Base-by-base conservation (phyloP, 2,113 vertebrate species). In the Leptodactylus fuscus region DNA sequence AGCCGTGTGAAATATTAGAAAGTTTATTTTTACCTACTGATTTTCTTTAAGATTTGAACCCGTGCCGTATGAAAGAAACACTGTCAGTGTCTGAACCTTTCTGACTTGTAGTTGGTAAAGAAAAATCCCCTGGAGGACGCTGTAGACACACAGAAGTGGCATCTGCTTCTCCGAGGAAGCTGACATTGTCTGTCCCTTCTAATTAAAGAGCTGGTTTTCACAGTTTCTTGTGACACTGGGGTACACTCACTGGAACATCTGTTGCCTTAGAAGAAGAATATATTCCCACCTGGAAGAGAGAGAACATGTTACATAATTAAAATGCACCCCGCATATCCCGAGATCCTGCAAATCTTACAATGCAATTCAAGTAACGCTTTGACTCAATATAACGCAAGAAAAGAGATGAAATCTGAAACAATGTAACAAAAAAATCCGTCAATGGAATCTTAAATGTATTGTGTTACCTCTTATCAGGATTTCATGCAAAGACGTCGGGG, bases 161-260 rank as follows among this genome's bases (percentile, higher is more conserved):
- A 80, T 60, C 77, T 80, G 77, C 36, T 80, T 60, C 77, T 80
- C 77, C 22, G 38, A 80, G n/a, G 53, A 62, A n/a, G 53, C 53
- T 55, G 53, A 62, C 77, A 60, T 60, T 80, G 77, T 80, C 77
- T 80, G 77, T 80, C 77, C 77, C 77, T 80, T 60, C 77, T 80
- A 80, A 80, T 80, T 80, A 80, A 80, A 62, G 77, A 44, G 1
- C 53, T 20, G 53, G 58, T 80, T 80, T 38, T 80, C 77, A 62
- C 77, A 62, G 53, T 58, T 60, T 62, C 55, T 16, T 9, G 53
- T 80, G 77, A 62, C 77, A 46, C 77, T 29, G 77, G 55, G 77
- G 53, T 41, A 27, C 77, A 60, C 34, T 60, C 53, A 44, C 58
- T 80, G 53, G 38, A 60, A 80, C 77, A 80, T 80, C 77, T 80